Conservation (phyloP, 2,888 invertebrate species). For the Timandra comae region DNA sequence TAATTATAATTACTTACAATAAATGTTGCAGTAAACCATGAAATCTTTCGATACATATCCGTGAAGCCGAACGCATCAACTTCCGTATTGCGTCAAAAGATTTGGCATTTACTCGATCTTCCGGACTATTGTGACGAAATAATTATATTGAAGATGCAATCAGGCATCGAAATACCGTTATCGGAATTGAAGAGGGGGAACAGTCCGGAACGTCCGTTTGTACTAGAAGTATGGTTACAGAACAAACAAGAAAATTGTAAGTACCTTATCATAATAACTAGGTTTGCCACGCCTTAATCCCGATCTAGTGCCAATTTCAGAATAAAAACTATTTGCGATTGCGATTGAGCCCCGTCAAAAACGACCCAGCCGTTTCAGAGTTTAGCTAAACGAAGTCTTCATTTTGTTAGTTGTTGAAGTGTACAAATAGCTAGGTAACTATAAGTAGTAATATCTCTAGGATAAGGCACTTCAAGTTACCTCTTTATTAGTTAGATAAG, state of each 20-base stretch:
- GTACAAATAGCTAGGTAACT: no score
- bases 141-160: conserved; percentile 47
- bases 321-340: no score
- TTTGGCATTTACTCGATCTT: conserved; percentile 60
- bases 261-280: conserved; percentile 7
- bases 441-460: no score
- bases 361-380: no score
- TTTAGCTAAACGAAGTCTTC: no score
- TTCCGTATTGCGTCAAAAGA: conserved; percentile 53
- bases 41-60: conserved; percentile 55
- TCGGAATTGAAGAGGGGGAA: conserved; percentile 57
- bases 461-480: no score
- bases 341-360: no score
- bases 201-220: conserved; percentile 52
- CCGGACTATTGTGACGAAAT: conserved; percentile 66
- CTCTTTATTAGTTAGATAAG: no score
- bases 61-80: conserved; percentile 53
- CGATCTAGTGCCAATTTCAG: no score
- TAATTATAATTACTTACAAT: no score
- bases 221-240: conserved; percentile 61
- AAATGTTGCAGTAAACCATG: conserved; percentile 38
- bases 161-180: conserved; percentile 46
- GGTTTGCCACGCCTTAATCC: no score
- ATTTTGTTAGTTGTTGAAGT: no score
- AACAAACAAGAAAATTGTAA: conserved; percentile 30